Conservation (phyloP, 2,113 vertebrate genomes). For the Polypterus senegalus region DNA sequence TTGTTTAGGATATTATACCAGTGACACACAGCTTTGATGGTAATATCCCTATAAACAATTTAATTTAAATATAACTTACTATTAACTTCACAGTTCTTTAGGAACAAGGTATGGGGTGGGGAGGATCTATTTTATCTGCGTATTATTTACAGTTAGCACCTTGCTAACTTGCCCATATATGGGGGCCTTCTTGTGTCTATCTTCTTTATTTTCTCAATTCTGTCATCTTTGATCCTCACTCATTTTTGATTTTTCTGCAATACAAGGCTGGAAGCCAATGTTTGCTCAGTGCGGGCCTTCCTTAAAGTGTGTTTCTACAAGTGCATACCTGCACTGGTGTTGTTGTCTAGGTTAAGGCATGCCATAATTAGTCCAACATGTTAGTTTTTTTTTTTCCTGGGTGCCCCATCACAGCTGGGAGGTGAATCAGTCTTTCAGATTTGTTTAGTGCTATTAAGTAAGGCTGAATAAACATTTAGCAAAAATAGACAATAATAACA, state of each 20-base stretch:
- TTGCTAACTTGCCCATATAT: conserved; percentile 8
- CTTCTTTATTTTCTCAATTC: not conserved
- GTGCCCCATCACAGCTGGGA: conserved; percentile 4
- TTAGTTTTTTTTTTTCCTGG: conserved; percentile 39
- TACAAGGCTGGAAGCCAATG: conserved; percentile 30
- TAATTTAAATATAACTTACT: no score
- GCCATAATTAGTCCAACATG: conserved; percentile 55
- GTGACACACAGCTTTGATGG: no score
- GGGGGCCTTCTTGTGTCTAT: not conserved
- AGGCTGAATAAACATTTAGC: conserved; percentile 3
- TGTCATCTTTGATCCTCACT: conserved; percentile 32
- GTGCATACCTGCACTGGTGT: conserved; percentile 50
- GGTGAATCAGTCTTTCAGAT: not conserved
- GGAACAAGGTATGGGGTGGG: no score
- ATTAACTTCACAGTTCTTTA: no score
- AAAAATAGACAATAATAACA: no score
- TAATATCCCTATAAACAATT: no score
- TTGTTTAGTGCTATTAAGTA: not conserved
- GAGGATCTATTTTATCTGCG: no score
- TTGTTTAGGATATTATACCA: no score
- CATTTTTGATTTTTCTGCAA: conserved; percentile 12
- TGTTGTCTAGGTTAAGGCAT: conserved; percentile 52
- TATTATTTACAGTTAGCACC: no score
- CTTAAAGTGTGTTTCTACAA: conserved; percentile 41
- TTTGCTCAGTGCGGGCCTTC: conserved; percentile 45